Evolutionary conservation across 1,140 invertebrate genomes (phyloP).

Genomic region (Colletes gigas): DNA sequence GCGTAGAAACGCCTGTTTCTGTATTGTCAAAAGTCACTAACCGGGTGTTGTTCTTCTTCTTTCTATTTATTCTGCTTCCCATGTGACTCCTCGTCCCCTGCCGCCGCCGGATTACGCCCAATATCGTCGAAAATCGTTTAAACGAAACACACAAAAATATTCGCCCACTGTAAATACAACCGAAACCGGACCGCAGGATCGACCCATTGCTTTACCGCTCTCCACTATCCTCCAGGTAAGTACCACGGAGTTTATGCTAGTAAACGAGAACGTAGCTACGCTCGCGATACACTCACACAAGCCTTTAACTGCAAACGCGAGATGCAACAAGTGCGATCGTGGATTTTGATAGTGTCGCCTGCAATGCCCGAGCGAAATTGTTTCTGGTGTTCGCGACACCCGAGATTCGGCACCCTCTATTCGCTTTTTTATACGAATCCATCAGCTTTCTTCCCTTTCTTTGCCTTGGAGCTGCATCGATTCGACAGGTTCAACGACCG

Average conservation of each 20-base stretch:
- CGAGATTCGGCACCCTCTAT: not conserved
- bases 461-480: not conserved
- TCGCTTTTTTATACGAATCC: not conserved
- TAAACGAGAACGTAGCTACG: slow-evolving; percentile 3
- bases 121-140: slow-evolving; percentile 48
- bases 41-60: slow-evolving; percentile 76
- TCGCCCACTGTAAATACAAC: slow-evolving; percentile 35
- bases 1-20: slow-evolving; percentile 3
- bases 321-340: slow-evolving; percentile 27
- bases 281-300: not conserved
- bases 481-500: not conserved
- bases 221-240: slow-evolving; percentile 62
- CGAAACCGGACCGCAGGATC: slow-evolving; percentile 34
- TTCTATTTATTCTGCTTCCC: slow-evolving; percentile 73
- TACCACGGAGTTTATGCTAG: slow-evolving; percentile 21
- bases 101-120: slow-evolving; percentile 58
- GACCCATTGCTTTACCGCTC: slow-evolving; percentile 52
- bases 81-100: slow-evolving; percentile 73
- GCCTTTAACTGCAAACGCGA: slow-evolving; percentile 2
- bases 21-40: slow-evolving; percentile 59
- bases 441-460: not conserved
- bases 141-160: slow-evolving; percentile 31
- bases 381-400: not conserved
- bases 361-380: not conserved
- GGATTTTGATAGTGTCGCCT: slow-evolving; percentile 3